These are phyloP conservation scores for Neofelis nebulosa DNA, from an alignment of 2,113 vertebrate species.

Conservation along the genomic window DNA sequence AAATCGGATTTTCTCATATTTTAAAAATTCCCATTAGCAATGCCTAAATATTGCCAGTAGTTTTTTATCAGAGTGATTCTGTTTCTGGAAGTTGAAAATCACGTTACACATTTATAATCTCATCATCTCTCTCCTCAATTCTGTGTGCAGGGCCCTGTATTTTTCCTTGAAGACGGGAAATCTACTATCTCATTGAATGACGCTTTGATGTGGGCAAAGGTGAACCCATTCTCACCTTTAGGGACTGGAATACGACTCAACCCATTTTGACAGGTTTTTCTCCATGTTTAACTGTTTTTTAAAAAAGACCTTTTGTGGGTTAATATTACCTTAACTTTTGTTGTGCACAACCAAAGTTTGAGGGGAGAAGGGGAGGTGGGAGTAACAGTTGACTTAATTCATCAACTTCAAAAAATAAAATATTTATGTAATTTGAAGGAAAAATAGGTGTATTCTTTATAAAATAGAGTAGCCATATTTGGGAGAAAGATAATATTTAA, in stretches of 20 bases:
- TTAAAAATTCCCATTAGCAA: neutral
- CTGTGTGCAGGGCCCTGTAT: conserved; percentile 92
- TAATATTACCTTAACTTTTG: conserved; percentile 66
- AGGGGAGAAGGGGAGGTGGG: neutral
- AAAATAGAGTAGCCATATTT: conserved; percentile 53
- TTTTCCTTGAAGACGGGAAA: conserved; percentile 96
- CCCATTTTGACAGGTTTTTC: conserved; percentile 90
- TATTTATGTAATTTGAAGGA: conserved; percentile 78
- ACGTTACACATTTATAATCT: neutral
- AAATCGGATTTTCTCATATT: neutral
- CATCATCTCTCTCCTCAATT: neutral
- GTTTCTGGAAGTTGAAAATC: neutral
- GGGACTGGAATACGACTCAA: conserved; percentile 97
- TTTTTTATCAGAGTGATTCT: neutral
- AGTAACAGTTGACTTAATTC: conserved; percentile 51
- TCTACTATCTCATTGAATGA: conserved; percentile 96
- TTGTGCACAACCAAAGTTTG: conserved; percentile 44
- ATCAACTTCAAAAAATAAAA: conserved; percentile 74
- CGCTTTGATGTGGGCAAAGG: conserved; percentile 99
- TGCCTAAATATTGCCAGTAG: neutral
- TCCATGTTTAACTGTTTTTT: conserved; percentile 42
- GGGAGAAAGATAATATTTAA: conserved; percentile 50
- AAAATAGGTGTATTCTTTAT: conserved; percentile 60
- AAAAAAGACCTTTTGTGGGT: conserved; percentile 8
- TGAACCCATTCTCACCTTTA: conserved; percentile 97